A percentile compares a stretch with the other conserved stretches of the same genome.
Evolutionary conservation across 2,797 vertebrate genomes (phyloP).

Genomic region (Botia kubotai): DNA sequence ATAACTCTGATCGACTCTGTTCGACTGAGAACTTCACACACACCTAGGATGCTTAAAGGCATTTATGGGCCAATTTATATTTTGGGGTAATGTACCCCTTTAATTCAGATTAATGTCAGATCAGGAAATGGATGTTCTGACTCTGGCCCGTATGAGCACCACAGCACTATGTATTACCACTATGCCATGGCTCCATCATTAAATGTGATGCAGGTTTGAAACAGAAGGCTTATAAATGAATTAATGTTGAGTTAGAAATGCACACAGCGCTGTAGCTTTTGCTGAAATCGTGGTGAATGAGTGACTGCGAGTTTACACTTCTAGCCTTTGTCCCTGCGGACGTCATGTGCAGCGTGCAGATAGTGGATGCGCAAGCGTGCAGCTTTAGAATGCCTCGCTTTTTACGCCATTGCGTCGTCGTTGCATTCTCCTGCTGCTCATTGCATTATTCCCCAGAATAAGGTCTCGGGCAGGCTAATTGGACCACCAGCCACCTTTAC

Average conservation of each 20-base stretch:
- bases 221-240: conserved; percentile 29
- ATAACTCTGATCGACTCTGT: too few species aligned
- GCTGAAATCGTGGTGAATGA: conserved; percentile 39
- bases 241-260: conserved; percentile 13
- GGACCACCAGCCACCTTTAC: conserved; percentile 37
- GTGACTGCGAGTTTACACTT: conserved; percentile 37
- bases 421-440: conserved; percentile 11
- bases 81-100: too few species aligned
- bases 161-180: not conserved
- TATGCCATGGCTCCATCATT: conserved; percentile 6
- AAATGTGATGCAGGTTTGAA: conserved; percentile 11
- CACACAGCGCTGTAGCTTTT: conserved; percentile 9
- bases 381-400: conserved; percentile 1
- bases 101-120: too few species aligned
- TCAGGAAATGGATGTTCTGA: too few species aligned
- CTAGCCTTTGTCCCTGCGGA: conserved; percentile 30
- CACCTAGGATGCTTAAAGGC: too few species aligned
- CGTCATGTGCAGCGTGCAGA: conserved; percentile 28
- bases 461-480: conserved; percentile 51
- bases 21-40: too few species aligned
- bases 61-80: too few species aligned
- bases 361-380: not conserved
- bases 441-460: conserved; percentile 45
- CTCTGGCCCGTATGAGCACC: too few species aligned
- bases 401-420: conserved; percentile 1